Evolutionary conservation across 2,888 invertebrate genomes (phyloP), one percentile per base, ranked within the genome.

Genomic region (Sphecodes monilicornis): DNA sequence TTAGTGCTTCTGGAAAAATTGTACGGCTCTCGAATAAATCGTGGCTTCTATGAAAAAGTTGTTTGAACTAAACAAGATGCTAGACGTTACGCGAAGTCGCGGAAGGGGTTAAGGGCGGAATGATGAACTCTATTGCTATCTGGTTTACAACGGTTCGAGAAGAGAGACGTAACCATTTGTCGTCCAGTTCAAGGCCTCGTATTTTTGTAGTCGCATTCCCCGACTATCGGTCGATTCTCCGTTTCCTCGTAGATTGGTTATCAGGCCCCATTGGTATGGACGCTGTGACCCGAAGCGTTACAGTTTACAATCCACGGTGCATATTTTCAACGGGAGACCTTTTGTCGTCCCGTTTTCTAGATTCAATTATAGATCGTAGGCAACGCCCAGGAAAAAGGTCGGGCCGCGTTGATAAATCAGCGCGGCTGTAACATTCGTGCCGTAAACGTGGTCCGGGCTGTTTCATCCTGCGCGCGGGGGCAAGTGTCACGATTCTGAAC

Each of bases 301-400:
- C 78, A 22, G 71, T 78, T 78, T 78, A 78, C 78, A 57, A 78
- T 71, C 69, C 36, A 36, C 76, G 57, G 76, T 16, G 70, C 74
- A 79, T 43, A 78, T 83, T 88, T 80, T 71, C 74, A 72, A 80
- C 79, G 72, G n/a, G 66, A 75, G 70, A 76, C 81, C 79, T 81
- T 88, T 84, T 75, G 74, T 86, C 70, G 73, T 76, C 66, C 22
- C 78, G 69, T 87, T 89, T 88, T 80, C 77, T 80, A 90, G 88
- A 91, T 91, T 91, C 87, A 91, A 91, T 91, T 91, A 91, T 91
- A 91, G 90, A 91, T 91, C 85, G 74, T 83, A 81, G 81, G 76
- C 68, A 68, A 75, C 66, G 87, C 76, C 80, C 69, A 72, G 72
- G 77, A 85, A 87, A 89, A 87, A 73, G 79, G 73, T 77, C 71